These are phyloP conservation scores for Drosophila mulleri DNA, from an alignment of 2,888 invertebrate genomes.

Conservation along the genomic window DNA sequence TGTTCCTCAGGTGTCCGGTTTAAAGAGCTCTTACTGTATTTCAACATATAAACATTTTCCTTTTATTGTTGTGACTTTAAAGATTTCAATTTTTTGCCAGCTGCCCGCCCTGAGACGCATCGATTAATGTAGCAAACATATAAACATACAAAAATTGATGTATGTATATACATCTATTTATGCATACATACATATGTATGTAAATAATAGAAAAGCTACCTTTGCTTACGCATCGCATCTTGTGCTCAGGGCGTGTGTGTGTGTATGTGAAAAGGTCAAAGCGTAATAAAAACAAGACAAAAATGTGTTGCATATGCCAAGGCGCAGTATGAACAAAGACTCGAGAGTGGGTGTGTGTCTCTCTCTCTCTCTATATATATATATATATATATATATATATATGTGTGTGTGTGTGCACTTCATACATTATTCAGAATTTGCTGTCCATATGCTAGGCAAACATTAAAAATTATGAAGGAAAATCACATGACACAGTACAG, in stretches of 20 bases:
- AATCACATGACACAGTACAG: slow-evolving; percentile 38
- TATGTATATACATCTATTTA: not conserved
- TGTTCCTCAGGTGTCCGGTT: not conserved
- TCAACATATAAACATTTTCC: not conserved
- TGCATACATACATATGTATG: not conserved
- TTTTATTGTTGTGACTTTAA: not conserved
- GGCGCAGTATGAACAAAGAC: slow-evolving; percentile 32
- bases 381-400: too few species aligned
- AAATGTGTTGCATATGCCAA: slow-evolving; percentile 61
- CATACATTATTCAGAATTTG: slow-evolving; percentile 38
- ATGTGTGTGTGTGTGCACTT: slow-evolving; percentile 11
- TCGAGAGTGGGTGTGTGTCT: not conserved
- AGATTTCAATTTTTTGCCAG: slow-evolving; percentile 19
- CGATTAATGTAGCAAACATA: not conserved
- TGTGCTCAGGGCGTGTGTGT: slow-evolving; percentile 13
- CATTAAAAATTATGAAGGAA: slow-evolving; percentile 1
- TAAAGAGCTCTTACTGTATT: slow-evolving; percentile 5
- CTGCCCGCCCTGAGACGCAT: slow-evolving; percentile 22
- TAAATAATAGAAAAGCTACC: slow-evolving; percentile 23
- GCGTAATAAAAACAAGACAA: slow-evolving; percentile 40
- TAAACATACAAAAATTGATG: not conserved
- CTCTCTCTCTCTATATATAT: not conserved
- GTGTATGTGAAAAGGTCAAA: slow-evolving; percentile 61
- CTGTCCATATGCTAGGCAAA: slow-evolving; percentile 61
- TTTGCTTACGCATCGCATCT: slow-evolving; percentile 38